These are phyloP conservation scores for Drosophila eugracilis DNA, from an alignment of 1,140 invertebrate genomes.

Conservation along the genomic window DNA sequence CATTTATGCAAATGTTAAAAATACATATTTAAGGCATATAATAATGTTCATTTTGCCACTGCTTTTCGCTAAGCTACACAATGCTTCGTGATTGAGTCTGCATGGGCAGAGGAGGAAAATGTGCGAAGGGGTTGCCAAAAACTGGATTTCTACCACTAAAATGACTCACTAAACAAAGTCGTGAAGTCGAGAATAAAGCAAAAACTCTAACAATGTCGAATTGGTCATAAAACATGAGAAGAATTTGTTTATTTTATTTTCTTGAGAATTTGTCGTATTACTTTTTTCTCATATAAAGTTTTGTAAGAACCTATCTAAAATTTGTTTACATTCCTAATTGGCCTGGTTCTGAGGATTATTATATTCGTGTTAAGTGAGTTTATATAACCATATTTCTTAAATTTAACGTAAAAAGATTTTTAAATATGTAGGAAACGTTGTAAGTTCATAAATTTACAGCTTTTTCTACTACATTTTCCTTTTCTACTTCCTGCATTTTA, in stretches of 20 bases:
- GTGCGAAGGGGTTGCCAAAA: constrained; percentile 11
- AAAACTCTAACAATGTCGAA: constrained; percentile 23
- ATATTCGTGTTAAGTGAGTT: not conserved
- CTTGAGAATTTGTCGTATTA: constrained; percentile 3
- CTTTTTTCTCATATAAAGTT: not conserved
- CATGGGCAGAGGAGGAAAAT: constrained; percentile 1
- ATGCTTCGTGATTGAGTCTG: constrained; percentile 47
- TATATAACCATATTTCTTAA: no score
- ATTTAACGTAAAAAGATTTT: not conserved
- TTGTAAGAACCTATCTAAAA: not conserved
- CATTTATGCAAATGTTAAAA: constrained; percentile 60
- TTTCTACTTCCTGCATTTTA: constrained; percentile 32
- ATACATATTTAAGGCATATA: constrained; percentile 30
- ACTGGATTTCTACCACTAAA: constrained; percentile 30
- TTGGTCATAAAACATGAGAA: constrained; percentile 22
- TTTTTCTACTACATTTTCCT: not conserved
- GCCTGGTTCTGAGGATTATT: not conserved
- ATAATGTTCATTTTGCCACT: constrained; percentile 36
- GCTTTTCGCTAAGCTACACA: constrained; percentile 43
- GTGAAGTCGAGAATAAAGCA: constrained; percentile 26
- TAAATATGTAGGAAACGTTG: not conserved
- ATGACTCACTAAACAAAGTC: constrained; percentile 40
- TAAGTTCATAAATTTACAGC: not conserved
- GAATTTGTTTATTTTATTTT: constrained; percentile 33
- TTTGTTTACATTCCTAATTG: not conserved